Conservation (phyloP, 2,113 vertebrate genomes). For the Herpailurus yagouaroundi region DNA sequence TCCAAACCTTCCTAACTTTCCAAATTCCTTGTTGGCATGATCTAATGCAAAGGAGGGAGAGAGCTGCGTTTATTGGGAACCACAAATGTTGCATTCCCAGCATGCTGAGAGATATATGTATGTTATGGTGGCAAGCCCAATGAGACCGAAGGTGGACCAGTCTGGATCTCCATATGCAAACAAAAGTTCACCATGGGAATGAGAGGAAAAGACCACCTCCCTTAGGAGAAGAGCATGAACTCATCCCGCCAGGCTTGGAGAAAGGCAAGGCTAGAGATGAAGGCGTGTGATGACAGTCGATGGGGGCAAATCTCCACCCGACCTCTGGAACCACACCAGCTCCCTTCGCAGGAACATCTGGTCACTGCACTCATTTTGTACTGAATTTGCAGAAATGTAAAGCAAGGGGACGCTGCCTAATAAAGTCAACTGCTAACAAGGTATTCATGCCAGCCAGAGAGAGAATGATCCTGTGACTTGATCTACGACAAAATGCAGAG, state of each 20-base stretch:
- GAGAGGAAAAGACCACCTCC: background rate
- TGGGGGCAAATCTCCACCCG: background rate
- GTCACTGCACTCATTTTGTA: background rate
- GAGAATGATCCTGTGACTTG: background rate
- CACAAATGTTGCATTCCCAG: background rate
- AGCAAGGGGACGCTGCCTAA: background rate
- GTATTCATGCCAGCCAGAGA: background rate
- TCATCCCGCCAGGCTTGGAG: background rate
- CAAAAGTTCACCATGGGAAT: background rate
- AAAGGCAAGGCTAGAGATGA: background rate
- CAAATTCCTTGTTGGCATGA: background rate
- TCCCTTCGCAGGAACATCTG: background rate
- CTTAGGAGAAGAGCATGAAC: background rate
- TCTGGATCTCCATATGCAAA: background rate
- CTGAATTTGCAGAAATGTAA: background rate
- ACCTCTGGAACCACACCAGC: background rate
- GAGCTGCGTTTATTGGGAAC: background rate
- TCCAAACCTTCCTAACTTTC: background rate
- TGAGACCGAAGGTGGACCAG: background rate
- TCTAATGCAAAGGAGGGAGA: background rate
- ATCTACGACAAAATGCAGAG: background rate
- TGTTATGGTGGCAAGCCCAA: too few relatives aligned
- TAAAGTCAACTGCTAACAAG: background rate
- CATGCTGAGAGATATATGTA: background rate
- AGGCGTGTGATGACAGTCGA: background rate